Evolutionary conservation across 2,888 invertebrate species (phyloP).

Genomic region (Galerucella nymphaeae): DNA sequence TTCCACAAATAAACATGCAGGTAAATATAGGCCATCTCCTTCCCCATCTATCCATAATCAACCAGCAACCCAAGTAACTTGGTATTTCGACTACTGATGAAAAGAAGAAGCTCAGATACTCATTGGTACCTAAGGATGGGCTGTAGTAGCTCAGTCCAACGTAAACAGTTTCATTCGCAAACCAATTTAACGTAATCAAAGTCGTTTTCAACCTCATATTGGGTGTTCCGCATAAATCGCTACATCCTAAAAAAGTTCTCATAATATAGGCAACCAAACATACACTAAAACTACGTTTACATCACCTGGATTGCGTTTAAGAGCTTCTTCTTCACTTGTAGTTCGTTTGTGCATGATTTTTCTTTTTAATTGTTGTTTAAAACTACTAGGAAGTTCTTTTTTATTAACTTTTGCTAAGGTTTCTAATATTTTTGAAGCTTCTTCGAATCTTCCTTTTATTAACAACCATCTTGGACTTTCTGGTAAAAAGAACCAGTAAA

Average conservation of each 20-base stretch:
- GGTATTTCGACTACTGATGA: conserved; percentile 91
- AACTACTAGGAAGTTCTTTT: conserved; percentile 78
- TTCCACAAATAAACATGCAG: conserved; percentile 86
- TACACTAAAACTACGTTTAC: too few species aligned
- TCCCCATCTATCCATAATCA: conserved; percentile 89
- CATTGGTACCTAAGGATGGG: conserved; percentile 86
- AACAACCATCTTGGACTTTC: conserved; percentile 94
- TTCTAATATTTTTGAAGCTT: conserved; percentile 83
- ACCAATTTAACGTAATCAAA: conserved; percentile 89
- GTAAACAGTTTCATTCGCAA: conserved; percentile 92
- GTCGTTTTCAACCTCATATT: conserved; percentile 90
- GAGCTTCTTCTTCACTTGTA: conserved; percentile 67
- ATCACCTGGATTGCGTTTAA: conserved; percentile 54
- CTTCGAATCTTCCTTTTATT: conserved; percentile 79
- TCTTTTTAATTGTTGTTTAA: conserved; percentile 78
- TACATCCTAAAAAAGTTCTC: conserved; percentile 56
- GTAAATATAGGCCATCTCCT: conserved; percentile 89
- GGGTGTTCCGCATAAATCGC: conserved; percentile 81
- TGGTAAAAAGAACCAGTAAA: conserved; percentile 88
- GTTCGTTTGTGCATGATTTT: conserved; percentile 74
- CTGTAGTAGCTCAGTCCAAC: conserved; percentile 93
- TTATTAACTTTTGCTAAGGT: conserved; percentile 82
- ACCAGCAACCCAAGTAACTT: conserved; percentile 88
- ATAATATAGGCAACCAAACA: too few species aligned
- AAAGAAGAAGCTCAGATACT: conserved; percentile 89